Evolutionary conservation across 53 echinoderm and acorn worm genomes (phyloP).

Genomic region (Astropecten irregularis): DNA sequence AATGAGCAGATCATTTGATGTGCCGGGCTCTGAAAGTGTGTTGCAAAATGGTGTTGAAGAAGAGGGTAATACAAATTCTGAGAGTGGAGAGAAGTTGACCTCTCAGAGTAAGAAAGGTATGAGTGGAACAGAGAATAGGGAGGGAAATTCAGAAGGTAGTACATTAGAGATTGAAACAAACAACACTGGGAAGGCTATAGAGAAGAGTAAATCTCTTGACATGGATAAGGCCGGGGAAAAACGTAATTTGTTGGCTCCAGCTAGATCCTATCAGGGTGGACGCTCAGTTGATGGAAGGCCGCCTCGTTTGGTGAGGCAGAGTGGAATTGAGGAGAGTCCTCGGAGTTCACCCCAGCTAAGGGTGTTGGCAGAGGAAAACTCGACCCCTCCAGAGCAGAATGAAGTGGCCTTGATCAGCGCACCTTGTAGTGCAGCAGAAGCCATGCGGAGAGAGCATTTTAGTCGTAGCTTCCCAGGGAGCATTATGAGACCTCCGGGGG

Average conservation of each 20-base stretch:
- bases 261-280: slow-evolving; percentile 13
- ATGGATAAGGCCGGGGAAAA: slow-evolving; percentile 3
- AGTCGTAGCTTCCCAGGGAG: slow-evolving; percentile 33
- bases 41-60: slow-evolving; percentile 19
- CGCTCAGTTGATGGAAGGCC: slow-evolving; percentile 47
- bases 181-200: background rate
- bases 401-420: background rate
- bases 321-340: slow-evolving; percentile 41
- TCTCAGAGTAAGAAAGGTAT: background rate
- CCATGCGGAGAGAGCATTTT: slow-evolving; percentile 39
- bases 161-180: background rate
- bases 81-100: background rate
- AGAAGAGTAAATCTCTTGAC: slow-evolving; percentile 45
- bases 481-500: background rate
- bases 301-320: slow-evolving; percentile 45
- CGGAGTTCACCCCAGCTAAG: slow-evolving; percentile 28
- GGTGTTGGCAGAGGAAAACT: slow-evolving; percentile 29
- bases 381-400: slow-evolving; percentile 8
- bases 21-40: slow-evolving; percentile 27
- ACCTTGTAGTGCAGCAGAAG: slow-evolving; percentile 29
- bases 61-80: background rate
- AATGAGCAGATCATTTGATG: slow-evolving; percentile 46
- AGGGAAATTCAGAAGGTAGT: slow-evolving; percentile 4
- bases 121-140: background rate
- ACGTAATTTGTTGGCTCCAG: background rate